These are phyloP conservation scores for Dermatemys mawii DNA, from an alignment of 2,113 vertebrate genomes.

Conservation along the genomic window DNA sequence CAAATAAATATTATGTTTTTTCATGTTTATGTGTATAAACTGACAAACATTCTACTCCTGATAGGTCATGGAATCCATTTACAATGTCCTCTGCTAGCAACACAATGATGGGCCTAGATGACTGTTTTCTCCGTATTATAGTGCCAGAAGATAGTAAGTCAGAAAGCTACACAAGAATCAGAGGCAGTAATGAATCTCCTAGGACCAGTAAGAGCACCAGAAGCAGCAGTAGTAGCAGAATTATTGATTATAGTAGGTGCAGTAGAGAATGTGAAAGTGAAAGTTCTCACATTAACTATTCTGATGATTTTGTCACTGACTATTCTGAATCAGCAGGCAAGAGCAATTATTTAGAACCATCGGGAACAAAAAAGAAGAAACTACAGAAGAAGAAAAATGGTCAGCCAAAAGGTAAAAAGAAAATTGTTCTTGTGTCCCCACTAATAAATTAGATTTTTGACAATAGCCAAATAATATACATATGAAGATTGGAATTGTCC, in stretches of 20 bases:
- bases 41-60: background rate
- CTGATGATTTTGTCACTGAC: constrained; percentile 55
- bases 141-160: background rate
- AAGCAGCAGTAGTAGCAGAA: constrained; percentile 43
- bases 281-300: background rate
- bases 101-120: background rate
- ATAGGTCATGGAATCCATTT: constrained; percentile 7
- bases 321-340: background rate
- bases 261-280: background rate
- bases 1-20: background rate
- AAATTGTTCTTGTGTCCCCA: background rate
- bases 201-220: background rate
- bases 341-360: background rate
- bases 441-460: background rate
- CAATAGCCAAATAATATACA: background rate
- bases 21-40: background rate
- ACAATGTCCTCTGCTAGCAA: constrained; percentile 26
- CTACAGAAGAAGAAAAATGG: background rate
- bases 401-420: constrained; percentile 44
- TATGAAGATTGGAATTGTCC: background rate
- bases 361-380: background rate
- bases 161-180: background rate
- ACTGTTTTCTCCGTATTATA: background rate
- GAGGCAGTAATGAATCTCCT: background rate
- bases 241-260: background rate